Evolutionary conservation across 2,113 vertebrate genomes (phyloP).

Genomic region (Pao palembangensis): DNA sequence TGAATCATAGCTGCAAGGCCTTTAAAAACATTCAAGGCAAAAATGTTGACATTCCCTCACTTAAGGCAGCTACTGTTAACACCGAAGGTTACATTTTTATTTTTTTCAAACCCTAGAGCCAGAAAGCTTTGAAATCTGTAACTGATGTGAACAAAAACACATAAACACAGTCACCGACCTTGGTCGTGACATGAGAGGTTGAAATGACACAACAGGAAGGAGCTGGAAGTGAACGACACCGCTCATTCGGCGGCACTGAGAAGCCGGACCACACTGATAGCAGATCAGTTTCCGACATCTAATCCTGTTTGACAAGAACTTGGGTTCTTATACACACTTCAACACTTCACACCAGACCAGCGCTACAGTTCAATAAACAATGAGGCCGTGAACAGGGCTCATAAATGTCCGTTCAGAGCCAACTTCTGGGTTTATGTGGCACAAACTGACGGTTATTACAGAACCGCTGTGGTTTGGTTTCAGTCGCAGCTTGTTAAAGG

Average conservation of each 20-base stretch:
- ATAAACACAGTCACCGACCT: slow-evolving; percentile 52
- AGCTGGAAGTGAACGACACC: slow-evolving; percentile 19
- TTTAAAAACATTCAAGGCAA: slow-evolving; percentile 43
- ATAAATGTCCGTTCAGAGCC: slow-evolving; percentile 5
- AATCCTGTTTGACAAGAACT: slow-evolving; percentile 31
- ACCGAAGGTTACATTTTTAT: background rate
- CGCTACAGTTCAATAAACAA: background rate
- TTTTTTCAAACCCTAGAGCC: slow-evolving; percentile 5
- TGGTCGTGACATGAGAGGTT: slow-evolving; percentile 33
- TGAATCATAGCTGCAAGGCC: background rate
- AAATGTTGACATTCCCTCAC: slow-evolving; percentile 18
- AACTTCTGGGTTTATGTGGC: slow-evolving; percentile 40
- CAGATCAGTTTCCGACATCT: slow-evolving; percentile 7
- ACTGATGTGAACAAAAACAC: slow-evolving; percentile 43
- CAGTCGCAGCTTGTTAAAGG: slow-evolving; percentile 26
- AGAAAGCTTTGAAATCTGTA: slow-evolving; percentile 21
- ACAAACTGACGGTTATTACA: slow-evolving; percentile 48
- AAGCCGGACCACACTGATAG: background rate
- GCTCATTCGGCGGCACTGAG: slow-evolving; percentile 10
- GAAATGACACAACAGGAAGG: slow-evolving; percentile 56
- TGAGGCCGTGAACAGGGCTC: background rate
- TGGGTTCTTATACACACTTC: background rate
- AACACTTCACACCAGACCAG: too few relatives aligned
- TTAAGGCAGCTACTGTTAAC: slow-evolving; percentile 8
- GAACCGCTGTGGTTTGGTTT: slow-evolving; percentile 46